phyloP scores from a whole-genome alignment of 2,113 vertebrate species.

The Tragelaphus strepsiceros region DNA sequence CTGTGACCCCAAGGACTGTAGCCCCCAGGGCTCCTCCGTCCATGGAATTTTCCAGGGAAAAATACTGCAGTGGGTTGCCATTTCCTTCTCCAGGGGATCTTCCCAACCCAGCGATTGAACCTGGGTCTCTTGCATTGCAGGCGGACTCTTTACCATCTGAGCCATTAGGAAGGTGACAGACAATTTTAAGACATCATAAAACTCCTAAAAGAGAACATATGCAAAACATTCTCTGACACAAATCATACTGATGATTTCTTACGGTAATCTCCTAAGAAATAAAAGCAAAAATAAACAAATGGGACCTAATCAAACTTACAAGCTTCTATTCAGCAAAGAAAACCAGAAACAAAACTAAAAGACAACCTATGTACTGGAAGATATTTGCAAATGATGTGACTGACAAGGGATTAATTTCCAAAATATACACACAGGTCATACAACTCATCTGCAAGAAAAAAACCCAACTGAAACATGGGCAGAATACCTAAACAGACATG shows the following conservation, averaged over 20 bases:
- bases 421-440: not conserved
- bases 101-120: not conserved
- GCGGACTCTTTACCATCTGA: not conserved
- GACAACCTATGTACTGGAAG: not conserved
- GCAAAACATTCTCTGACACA: not conserved
- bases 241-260: not conserved
- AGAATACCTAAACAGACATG: not conserved
- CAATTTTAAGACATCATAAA: not conserved
- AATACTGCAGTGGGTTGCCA: not conserved
- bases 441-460: not conserved
- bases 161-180: not conserved
- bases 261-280: not conserved
- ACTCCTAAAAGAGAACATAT: not conserved
- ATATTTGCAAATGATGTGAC: not conserved
- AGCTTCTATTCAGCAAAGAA: not conserved
- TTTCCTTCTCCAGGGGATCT: not conserved
- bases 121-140: not conserved
- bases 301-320: not conserved
- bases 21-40: not conserved
- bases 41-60: not conserved
- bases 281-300: not conserved
- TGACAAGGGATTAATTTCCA: not conserved
- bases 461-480: not conserved
- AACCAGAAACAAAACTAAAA: not conserved
- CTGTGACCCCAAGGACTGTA: not conserved